These are phyloP conservation scores for Cheilosia urbana DNA, from an alignment of 2,888 invertebrate species.

Conservation along the genomic window DNA sequence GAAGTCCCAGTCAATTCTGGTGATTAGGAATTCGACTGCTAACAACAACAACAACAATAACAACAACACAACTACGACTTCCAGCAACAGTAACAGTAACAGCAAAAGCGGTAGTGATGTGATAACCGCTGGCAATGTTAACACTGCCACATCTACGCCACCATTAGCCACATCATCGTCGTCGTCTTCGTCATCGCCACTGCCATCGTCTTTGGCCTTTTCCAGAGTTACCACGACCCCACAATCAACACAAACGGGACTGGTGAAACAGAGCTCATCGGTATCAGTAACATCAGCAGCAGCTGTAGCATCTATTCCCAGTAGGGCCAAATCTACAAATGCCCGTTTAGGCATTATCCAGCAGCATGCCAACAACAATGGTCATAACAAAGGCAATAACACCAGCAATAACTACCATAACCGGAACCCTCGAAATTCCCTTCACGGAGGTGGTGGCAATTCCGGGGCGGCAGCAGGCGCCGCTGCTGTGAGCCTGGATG, in stretches of 20 bases:
- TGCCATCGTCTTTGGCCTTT: conserved; percentile 71
- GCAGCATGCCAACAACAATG: conserved; percentile 75
- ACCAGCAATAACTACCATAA: conserved; percentile 77
- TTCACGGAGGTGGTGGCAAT: conserved; percentile 65
- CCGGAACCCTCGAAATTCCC: conserved; percentile 76
- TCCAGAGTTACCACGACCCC: conserved; percentile 71
- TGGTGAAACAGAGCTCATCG: conserved; percentile 71
- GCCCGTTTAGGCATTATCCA: conserved; percentile 69
- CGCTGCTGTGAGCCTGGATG: conserved; percentile 78
- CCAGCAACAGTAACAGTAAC: conserved; percentile 37
- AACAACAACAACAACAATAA: conserved; percentile 77
- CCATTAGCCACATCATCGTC: conserved; percentile 73
- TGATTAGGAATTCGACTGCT: conserved; percentile 81
- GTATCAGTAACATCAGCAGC: conserved; percentile 71
- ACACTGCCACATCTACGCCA: conserved; percentile 75
- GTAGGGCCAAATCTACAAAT: conserved; percentile 72
- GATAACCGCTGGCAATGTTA: conserved; percentile 72
- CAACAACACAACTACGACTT: conserved; percentile 75
- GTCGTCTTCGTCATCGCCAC: conserved; percentile 42
- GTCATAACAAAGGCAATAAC: conserved; percentile 76
- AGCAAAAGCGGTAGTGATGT: conserved; percentile 47
- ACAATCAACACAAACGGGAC: conserved; percentile 72
- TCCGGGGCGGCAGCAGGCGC: conserved; percentile 54
- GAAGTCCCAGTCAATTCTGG: conserved; percentile 83
- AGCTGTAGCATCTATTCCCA: conserved; percentile 73